Evolutionary conservation across 37 sponge, comb jelly and placozoan species (phyloP), one percentile per base, ranked within the genome.

Genomic region (Beroe forskalii): DNA sequence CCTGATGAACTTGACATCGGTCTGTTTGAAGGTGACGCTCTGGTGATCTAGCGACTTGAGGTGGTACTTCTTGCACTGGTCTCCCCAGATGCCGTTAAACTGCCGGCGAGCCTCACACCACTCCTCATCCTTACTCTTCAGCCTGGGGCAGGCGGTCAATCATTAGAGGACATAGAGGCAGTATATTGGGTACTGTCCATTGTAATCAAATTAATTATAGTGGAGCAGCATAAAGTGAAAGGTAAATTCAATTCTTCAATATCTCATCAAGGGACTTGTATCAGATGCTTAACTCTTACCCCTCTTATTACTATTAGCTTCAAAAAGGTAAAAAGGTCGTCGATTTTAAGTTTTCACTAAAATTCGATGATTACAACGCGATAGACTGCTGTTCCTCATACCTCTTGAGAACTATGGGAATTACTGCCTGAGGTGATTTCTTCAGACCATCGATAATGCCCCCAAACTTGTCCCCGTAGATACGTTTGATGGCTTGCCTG

Each of bases 101-200:
- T 76, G 41, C 39, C 93, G 76, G 93, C 94, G 94, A 28, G 97
- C 97, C 41, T 97, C 97, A 39, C 90, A 90, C 97, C 97, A 97
- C 91, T 97, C 97, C 76, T 95, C 97, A 41, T 97, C 95, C 76
- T 97, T 97, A 42, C 91, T 76, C 76, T 97, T 97, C 83, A 97
- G 89, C 48, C 97, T 94, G 64, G 27, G 27, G 12, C 40, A 86
- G 9, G 60, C n/a, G n/a, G 4, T 35, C 25, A 6, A 86, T 55
- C n/a, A n/a, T n/a, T 55, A 55, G 17, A 17, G 69, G 36, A 22
- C 19, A 55, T 55, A n/a, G n/a, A n/a, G n/a, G n/a, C n/a, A n/a
- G n/a, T n/a, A n/a, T n/a, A n/a, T n/a, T n/a, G n/a, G n/a, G n/a
- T n/a, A n/a, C n/a, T n/a, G n/a, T n/a, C n/a, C n/a, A n/a, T n/a